Percentiles rank a stretch among this genome's conserved stretches.
phyloP scores from a whole-genome alignment of 2,888 invertebrate species.

The Trachelus stipa region DNA sequence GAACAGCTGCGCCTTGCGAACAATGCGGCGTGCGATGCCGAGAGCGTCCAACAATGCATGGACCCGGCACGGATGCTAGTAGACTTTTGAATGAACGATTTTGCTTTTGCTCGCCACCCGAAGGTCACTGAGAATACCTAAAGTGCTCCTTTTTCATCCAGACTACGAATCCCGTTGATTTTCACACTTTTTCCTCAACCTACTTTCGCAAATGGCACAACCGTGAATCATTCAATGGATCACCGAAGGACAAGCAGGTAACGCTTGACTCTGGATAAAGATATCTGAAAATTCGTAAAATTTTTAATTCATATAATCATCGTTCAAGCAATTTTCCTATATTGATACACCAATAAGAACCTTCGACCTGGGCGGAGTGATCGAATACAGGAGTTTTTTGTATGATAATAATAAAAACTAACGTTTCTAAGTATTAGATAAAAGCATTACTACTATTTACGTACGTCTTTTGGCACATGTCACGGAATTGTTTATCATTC shows the following conservation, averaged over 20 bases:
- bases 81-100: conserved; percentile 13
- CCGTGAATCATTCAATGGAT: background rate
- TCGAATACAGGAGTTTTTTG: background rate
- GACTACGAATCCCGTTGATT: background rate
- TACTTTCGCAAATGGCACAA: background rate
- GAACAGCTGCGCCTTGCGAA: conserved; percentile 26
- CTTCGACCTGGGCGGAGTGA: background rate
- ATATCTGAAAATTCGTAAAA: background rate
- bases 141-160: background rate
- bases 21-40: conserved; percentile 15
- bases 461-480: background rate
- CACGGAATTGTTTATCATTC: background rate
- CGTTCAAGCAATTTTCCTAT: background rate
- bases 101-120: background rate
- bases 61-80: background rate
- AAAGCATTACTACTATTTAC: background rate
- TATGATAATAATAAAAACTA: background rate
- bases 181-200: background rate
- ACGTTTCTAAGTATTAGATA: background rate
- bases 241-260: background rate
- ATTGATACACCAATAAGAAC: background rate
- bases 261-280: background rate
- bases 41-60: conserved; percentile 14
- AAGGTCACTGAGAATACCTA: background rate
- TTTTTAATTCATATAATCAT: background rate